Evolutionary conservation across 2,113 vertebrate genomes (phyloP), one percentile per base, ranked within the genome.

Genomic region (Corythoichthys intestinalis): DNA sequence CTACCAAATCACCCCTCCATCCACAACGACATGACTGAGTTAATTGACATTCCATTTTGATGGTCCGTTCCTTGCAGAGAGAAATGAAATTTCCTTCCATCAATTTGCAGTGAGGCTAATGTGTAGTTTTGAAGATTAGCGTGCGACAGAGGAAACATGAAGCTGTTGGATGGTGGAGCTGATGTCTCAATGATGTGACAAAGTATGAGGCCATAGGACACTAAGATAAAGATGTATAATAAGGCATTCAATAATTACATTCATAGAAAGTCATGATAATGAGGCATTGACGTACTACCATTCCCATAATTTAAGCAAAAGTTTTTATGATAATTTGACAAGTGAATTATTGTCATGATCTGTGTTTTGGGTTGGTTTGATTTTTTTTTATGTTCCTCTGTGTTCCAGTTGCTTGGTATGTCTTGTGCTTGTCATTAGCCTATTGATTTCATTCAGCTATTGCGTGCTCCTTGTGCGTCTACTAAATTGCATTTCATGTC

Each of bases 31-130:
- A 46, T 70, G 46, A 60, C 49, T 69, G 20, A 12, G 69, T 76
- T 78, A 76, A 88, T 91, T 91, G 86, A 85, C 83, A 91, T 90
- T 88, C 83, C 68, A 66, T 76, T 68, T 75, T 70, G 85, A 83
- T 78, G 84, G 84, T 87, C 73, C 4, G 47, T 72, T 66, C 71
- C 84, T 78, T 64, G 69, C 67, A 59, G 65, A 64, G 66, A 83
- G 90, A 89, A 83, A 74, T 82, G 77, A 83, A 88, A 87, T 85
- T 83, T 74, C 64, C 72, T 73, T 71, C 85, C 75, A 65, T 81
- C 54, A 52, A 67, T 73, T 72, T 74, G 77, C 69, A 66, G 79
- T 1, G 47, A 78, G 69, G 66, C 72, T 83, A 81, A 85, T 73
- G 80, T 78, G 71, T 20, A 12, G 69, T 86, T 84, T 85, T 69